phyloP scores from a whole-genome alignment of 2,888 invertebrate genomes.

The Autographa pulchrina region DNA sequence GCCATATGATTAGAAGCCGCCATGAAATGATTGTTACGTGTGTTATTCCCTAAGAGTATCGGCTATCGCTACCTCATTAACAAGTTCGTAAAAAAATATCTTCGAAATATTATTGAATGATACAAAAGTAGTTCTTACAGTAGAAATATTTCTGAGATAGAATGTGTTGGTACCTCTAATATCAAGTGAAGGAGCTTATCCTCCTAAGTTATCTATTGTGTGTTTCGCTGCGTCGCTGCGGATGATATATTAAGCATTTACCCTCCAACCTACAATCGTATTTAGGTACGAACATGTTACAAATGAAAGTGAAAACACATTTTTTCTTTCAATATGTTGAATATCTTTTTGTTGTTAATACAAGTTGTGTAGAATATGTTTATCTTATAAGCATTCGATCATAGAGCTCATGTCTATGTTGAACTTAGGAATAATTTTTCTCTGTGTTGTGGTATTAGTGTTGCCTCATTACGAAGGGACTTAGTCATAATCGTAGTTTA shows the following conservation, averaged over 20 bases:
- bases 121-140: background rate
- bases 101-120: too few relatives aligned
- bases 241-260: slow-evolving; percentile 44
- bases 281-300: slow-evolving; percentile 12
- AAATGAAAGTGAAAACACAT: slow-evolving; percentile 14
- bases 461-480: too few relatives aligned
- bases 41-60: too few relatives aligned
- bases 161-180: slow-evolving; percentile 20
- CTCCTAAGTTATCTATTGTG: slow-evolving; percentile 41
- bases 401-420: too few relatives aligned
- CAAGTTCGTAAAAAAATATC: too few relatives aligned
- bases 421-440: too few relatives aligned
- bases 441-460: too few relatives aligned
- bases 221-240: slow-evolving; percentile 27
- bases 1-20: too few relatives aligned
- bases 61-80: too few relatives aligned
- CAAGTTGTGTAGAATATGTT: background rate
- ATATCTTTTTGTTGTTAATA: background rate
- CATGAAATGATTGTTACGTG: too few relatives aligned
- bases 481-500: too few relatives aligned
- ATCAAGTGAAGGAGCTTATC: slow-evolving; percentile 29
- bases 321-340: slow-evolving; percentile 18
- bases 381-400: background rate
- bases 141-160: slow-evolving; percentile 1
- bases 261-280: slow-evolving; percentile 13